These are phyloP conservation scores for Acrossocheilus wenchowensis DNA, from an alignment of 2,797 vertebrate genomes.

Conservation along the genomic window DNA sequence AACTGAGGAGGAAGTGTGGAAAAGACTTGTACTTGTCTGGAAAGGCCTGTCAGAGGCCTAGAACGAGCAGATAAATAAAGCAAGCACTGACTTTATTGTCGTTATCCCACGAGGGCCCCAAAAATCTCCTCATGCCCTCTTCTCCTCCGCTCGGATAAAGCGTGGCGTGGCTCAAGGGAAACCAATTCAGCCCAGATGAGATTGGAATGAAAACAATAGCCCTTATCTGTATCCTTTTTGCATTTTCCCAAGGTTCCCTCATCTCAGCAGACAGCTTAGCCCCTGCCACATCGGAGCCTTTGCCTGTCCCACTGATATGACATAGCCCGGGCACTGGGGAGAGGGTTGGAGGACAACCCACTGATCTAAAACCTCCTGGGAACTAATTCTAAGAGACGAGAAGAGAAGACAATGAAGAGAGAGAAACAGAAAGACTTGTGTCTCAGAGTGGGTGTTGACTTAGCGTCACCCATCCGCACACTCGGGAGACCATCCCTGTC, in stretches of 20 bases:
- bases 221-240: constrained; percentile 87
- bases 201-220: constrained; percentile 92
- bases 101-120: constrained; percentile 75
- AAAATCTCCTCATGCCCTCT: constrained; percentile 70
- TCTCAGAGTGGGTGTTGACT: constrained; percentile 22
- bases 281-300: constrained; percentile 67
- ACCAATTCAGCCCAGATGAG: constrained; percentile 84
- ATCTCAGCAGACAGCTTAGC: constrained; percentile 74
- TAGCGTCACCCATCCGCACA: constrained; percentile 24
- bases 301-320: constrained; percentile 53
- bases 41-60: constrained; percentile 38
- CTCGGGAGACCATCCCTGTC: constrained; percentile 49
- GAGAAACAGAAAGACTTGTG: constrained; percentile 30
- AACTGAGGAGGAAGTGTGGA: constrained; percentile 39
- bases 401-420: constrained; percentile 23
- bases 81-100: constrained; percentile 77
- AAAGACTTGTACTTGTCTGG: constrained; percentile 12
- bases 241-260: constrained; percentile 83
- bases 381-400: constrained; percentile 66
- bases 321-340: constrained; percentile 74
- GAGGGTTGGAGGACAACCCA: constrained; percentile 72
- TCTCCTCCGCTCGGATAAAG: constrained; percentile 73
- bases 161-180: constrained; percentile 75
- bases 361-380: constrained; percentile 72
- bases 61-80: constrained; percentile 51